Conservation (phyloP, 2,113 vertebrate species). For the Macheiramphus alcinus region DNA sequence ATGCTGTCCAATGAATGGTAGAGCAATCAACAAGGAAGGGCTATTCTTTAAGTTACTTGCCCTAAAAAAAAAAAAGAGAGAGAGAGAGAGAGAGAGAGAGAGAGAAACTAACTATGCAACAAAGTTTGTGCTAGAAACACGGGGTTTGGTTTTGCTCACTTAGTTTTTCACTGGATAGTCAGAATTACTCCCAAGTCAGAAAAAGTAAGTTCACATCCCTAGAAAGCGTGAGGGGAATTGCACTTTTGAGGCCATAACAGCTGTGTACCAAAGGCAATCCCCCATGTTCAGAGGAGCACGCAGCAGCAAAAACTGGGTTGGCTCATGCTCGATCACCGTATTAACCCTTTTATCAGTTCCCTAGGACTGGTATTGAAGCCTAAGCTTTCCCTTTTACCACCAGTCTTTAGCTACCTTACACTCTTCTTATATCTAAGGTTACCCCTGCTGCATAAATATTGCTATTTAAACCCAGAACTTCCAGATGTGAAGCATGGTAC, state of each 20-base stretch:
- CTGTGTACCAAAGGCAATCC: not conserved
- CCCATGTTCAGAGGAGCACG: not conserved
- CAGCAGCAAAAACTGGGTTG: not conserved
- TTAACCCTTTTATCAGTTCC: not conserved
- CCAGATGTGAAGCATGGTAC: not conserved
- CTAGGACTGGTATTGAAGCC: not conserved
- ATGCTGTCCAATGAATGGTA: conserved; percentile 53
- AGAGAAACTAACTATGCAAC: not conserved
- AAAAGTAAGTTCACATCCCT: not conserved
- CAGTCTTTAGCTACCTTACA: not conserved
- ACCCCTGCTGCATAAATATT: not conserved
- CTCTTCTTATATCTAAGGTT: not conserved
- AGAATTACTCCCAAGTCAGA: not conserved
- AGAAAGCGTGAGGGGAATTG: not conserved
- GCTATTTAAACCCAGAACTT: not conserved
- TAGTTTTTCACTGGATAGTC: not conserved
- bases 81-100: too few relatives aligned
- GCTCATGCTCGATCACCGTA: not conserved
- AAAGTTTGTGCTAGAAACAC: not conserved
- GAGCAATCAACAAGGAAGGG: conserved; percentile 27
- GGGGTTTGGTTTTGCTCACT: not conserved
- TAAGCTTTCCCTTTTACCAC: not conserved
- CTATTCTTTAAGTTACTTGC: conserved; percentile 33
- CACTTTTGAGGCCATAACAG: not conserved
- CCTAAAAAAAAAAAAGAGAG: not conserved